Conservation (phyloP, 2,888 invertebrate species). For the Papilio elwesi region DNA sequence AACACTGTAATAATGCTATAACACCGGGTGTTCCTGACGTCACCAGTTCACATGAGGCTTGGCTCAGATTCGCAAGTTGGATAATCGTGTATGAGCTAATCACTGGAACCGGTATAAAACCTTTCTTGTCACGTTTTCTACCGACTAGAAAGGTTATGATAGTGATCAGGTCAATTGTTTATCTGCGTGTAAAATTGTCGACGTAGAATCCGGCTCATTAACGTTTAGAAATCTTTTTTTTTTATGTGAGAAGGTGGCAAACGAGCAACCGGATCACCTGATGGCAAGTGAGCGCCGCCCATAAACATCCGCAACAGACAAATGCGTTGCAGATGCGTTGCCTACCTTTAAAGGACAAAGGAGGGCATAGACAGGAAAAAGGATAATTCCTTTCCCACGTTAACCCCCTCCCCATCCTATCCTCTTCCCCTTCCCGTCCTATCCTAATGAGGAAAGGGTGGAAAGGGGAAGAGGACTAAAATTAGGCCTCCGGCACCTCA, state of each 20-base stretch:
- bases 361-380: no score
- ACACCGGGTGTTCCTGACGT: background rate
- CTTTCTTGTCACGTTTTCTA: background rate
- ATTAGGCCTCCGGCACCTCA: no score
- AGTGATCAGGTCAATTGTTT: constrained; percentile 1
- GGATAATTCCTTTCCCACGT: background rate
- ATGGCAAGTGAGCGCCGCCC: no score
- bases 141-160: constrained; percentile 1
- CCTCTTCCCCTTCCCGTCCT: no score
- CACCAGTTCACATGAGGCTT: background rate
- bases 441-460: no score
- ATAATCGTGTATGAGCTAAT: constrained; percentile 4
- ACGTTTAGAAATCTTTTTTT: background rate
- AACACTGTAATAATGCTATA: background rate
- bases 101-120: background rate
- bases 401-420: no score
- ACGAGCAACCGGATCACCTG: no score
- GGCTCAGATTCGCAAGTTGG: background rate
- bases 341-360: no score
- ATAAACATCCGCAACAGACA: no score
- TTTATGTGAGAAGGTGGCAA: no score
- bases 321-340: no score
- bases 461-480: no score
- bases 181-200: background rate
- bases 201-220: background rate